phyloP scores from a whole-genome alignment of 2,888 invertebrate genomes.

The Melieria crassipennis region DNA sequence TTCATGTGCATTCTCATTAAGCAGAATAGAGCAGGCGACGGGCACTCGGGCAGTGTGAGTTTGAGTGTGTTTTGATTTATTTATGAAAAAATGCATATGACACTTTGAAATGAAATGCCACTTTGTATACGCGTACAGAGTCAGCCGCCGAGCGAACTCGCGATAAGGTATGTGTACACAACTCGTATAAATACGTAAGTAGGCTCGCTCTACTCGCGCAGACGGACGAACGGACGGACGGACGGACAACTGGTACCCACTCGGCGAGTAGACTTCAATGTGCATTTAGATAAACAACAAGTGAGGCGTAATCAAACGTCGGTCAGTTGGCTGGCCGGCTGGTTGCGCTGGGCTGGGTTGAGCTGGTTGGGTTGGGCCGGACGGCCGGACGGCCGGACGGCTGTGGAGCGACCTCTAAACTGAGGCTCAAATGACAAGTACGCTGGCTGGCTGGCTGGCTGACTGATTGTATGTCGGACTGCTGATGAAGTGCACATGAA shows the following conservation, averaged over 20 bases:
- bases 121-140: slow-evolving; percentile 17
- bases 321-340: neutral
- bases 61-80: too few relatives aligned
- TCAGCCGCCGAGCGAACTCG: too few relatives aligned
- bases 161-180: too few relatives aligned
- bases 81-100: slow-evolving; percentile 45
- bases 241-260: too few relatives aligned
- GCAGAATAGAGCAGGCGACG: slow-evolving; percentile 2
- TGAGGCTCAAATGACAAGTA: slow-evolving; percentile 56
- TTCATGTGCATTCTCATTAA: slow-evolving; percentile 15
- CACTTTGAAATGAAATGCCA: slow-evolving; percentile 51
- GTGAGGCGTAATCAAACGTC: neutral
- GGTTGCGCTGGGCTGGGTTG: neutral
- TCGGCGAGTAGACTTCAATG: too few relatives aligned
- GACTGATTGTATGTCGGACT: neutral
- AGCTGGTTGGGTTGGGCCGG: too few relatives aligned
- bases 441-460: slow-evolving; percentile 1
- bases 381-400: too few relatives aligned
- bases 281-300: neutral
- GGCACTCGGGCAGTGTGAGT: too few relatives aligned
- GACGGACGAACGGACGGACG: too few relatives aligned
- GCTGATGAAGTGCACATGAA: neutral
- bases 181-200: too few relatives aligned
- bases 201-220: too few relatives aligned
- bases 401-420: slow-evolving; percentile 47